These are phyloP conservation scores for Xestoiulus laeticollis DNA, from an alignment of 2,888 invertebrate genomes.

Conservation along the genomic window DNA sequence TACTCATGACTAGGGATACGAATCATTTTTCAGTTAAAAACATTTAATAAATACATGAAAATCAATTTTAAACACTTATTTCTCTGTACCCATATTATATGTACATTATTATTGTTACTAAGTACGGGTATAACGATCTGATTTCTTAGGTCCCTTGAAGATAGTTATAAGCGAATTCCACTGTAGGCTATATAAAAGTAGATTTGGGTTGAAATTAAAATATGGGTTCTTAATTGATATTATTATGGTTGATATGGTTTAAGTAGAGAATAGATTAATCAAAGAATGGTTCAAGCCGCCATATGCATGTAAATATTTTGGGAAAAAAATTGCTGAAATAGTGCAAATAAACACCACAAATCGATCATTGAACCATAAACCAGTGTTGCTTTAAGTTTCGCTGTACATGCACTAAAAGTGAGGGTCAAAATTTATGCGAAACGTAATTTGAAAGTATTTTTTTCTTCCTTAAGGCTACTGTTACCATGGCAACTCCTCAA, in stretches of 20 bases:
- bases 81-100: too few species aligned
- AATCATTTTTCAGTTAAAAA: too few species aligned
- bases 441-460: constrained; percentile 46
- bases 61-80: too few species aligned
- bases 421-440: constrained; percentile 36
- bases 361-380: background rate
- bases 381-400: constrained; percentile 27
- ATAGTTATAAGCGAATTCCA: too few species aligned
- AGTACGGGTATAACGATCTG: too few species aligned
- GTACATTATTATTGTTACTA: too few species aligned
- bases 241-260: background rate
- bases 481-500: constrained; percentile 30
- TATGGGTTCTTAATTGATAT: too few species aligned
- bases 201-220: too few species aligned
- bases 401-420: constrained; percentile 44
- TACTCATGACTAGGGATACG: too few species aligned
- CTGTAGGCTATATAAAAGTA: too few species aligned
- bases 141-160: too few species aligned
- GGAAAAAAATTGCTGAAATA: background rate
- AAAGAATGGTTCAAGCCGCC: background rate
- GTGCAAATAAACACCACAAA: background rate
- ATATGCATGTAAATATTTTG: background rate
- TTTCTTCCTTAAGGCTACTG: constrained; percentile 12
- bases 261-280: background rate
- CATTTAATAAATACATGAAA: too few species aligned